Evolutionary conservation across 64 coral and sea anemone species (phyloP).

Genomic region (Actinia equina): DNA sequence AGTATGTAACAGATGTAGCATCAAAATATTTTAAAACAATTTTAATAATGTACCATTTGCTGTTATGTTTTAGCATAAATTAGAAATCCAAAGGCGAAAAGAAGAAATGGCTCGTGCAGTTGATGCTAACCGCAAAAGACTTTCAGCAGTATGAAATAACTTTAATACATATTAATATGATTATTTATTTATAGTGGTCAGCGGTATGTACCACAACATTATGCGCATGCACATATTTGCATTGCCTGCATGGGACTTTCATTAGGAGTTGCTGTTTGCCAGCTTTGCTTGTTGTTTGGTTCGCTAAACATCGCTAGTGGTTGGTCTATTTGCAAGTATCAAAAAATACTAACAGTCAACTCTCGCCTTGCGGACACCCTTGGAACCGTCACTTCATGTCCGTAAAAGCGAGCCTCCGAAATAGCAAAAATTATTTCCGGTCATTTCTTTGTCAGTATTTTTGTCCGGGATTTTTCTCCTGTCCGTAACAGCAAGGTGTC

Average conservation of each 20-base stretch:
- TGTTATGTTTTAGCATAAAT: conserved; percentile 57
- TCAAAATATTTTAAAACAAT: too few relatives aligned
- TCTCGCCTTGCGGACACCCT: too few relatives aligned
- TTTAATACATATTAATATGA: background rate
- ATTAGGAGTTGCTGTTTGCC: background rate
- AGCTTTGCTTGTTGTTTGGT: background rate
- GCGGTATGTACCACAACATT: background rate
- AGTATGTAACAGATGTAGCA: too few relatives aligned
- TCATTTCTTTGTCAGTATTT: too few relatives aligned
- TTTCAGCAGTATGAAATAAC: conserved; percentile 69
- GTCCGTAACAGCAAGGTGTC: too few relatives aligned
- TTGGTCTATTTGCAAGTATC: too few relatives aligned
- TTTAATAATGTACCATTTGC: background rate
- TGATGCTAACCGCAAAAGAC: conserved; percentile 69
- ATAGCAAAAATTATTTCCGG: too few relatives aligned
- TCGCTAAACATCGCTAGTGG: too few relatives aligned
- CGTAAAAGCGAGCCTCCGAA: too few relatives aligned
- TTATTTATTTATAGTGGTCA: background rate
- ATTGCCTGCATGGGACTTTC: background rate
- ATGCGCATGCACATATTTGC: background rate
- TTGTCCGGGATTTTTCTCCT: too few relatives aligned
- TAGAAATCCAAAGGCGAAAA: conserved; percentile 76
- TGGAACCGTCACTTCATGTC: too few relatives aligned
- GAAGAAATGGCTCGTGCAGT: conserved; percentile 87
- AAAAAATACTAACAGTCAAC: too few relatives aligned